Evolutionary conservation across 2,888 invertebrate species (phyloP), one percentile per base, ranked within the genome.

Genomic region (Bombyx huttoni): DNA sequence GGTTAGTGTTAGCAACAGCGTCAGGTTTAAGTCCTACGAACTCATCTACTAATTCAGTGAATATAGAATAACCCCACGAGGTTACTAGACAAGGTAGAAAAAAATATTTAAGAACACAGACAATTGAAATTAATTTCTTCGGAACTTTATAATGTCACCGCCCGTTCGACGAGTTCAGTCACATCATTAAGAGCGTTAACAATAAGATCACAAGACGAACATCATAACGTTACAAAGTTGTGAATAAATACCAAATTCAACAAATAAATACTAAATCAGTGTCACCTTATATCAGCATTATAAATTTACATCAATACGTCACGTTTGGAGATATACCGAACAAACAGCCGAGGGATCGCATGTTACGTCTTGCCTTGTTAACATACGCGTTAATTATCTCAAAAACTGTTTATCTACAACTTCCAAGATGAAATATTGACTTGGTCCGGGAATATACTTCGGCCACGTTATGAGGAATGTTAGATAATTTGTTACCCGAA

Each of bases 271-370:
- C n/a, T n/a, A n/a, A n/a, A n/a, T 48, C 50, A n/a, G n/a, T n/a
- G 9, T 45, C 46, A 54, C 40, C 40, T 40, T 49, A 69, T 69
- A 73, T 69, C 70, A 63, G 58, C 56, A 71, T 57, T 64, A 71
- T 81, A 81, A 81, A 81, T 80, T 73, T 64, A 63, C 69, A 68
- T 69, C 64, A 67, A 67, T 69, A 66, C 67, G 72, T 71, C 71
- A 72, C 56, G 54, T 56, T 52, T 52, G 55, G 51, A 68, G 71
- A 75, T 69, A 72, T 33, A 60, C 51, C 56, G 53, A 54, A 60
- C 57, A 78, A 74, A 76, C 62, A 73, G 14, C 57, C 51, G 24
- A 56, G 51, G 60, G 62, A 64, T 61, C 60, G 59, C 24, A 24
- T 24, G 24, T 24, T 24, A 24, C 24, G 24, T 24, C 24, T 61